Conservation (phyloP, 2,797 vertebrate genomes). For the Galagoides demidoff region DNA sequence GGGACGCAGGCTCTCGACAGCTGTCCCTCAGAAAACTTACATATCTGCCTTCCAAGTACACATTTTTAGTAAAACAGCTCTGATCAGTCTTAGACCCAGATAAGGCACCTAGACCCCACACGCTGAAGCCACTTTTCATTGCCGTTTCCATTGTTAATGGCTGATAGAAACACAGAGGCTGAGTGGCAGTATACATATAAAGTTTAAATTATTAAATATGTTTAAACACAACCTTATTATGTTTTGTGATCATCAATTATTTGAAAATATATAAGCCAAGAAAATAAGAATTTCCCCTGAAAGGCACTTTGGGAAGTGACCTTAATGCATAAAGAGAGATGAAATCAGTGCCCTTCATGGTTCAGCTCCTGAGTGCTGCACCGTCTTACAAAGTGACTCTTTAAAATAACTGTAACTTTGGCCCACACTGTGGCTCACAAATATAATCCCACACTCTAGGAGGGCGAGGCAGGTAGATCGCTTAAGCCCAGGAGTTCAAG, state of each 20-base stretch:
- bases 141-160: neutral
- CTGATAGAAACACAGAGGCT: neutral
- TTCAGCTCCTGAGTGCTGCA: neutral
- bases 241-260: neutral
- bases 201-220: neutral
- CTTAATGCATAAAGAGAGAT: neutral
- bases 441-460: too few species aligned
- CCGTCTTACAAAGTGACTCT: neutral
- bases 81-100: neutral
- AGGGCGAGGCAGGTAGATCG: too few species aligned
- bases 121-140: neutral
- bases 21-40: neutral
- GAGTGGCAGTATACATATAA: neutral
- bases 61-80: neutral
- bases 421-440: too few species aligned
- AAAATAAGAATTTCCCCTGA: neutral
- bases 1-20: neutral
- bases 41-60: neutral
- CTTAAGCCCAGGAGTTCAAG: too few species aligned
- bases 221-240: neutral
- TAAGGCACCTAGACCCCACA: neutral
- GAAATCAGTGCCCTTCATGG: neutral
- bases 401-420: neutral
- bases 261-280: constrained; percentile 47
- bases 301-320: neutral